Evolutionary conservation across 2,113 vertebrate species (phyloP), one percentile per base, ranked within the genome.

Genomic region (Sander lucioperca): DNA sequence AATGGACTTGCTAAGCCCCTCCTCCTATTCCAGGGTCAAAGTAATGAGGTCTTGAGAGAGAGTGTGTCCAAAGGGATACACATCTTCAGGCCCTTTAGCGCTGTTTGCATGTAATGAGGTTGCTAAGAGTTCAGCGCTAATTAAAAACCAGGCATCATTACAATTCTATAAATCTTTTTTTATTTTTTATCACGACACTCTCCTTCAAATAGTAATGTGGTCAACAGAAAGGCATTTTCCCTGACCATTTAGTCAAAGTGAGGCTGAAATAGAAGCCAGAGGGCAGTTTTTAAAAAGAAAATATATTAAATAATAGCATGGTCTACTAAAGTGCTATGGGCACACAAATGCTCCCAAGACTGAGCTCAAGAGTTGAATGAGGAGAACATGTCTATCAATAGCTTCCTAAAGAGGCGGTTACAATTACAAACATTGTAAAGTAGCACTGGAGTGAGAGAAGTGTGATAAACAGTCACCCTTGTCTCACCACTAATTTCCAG

Each of bases 91-190:
- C 75, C 86, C 83, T 88, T 64, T 67, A 73, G 84, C 50, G 1
- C 16, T 58, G 47, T 88, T 88, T 72, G 54, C 33, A 48, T 79
- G 56, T 84, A 83, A 83, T 87, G 82, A 89, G 86, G 82, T 76
- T 76, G 73, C 75, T 56, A 27, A 68, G 62, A 82, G 85, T 86
- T 92, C 77, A 74, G 23, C 1, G 2, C 75, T 89, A 86, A 94
- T 91, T 82, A 86, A 83, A 48, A 58, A 36, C 51, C 23, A 39
- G 21, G 45, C 81, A 12, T 74, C 39, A 69, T 85, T 78, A 67
- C 2, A 86, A 75, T 84, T 64, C 65, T 43, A 33, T 6, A 65
- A 30, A 64, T 64, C 62, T 33, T 33, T 33, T 33, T 76, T 79
- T 67, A 11, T 76, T 79, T 67, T 16, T 58, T 43, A 39, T 10